A percentile compares a stretch with the other conserved stretches of the same genome.
These are phyloP conservation scores for Halichoerus grypus DNA, from an alignment of 2,113 vertebrate genomes.

Conservation along the genomic window DNA sequence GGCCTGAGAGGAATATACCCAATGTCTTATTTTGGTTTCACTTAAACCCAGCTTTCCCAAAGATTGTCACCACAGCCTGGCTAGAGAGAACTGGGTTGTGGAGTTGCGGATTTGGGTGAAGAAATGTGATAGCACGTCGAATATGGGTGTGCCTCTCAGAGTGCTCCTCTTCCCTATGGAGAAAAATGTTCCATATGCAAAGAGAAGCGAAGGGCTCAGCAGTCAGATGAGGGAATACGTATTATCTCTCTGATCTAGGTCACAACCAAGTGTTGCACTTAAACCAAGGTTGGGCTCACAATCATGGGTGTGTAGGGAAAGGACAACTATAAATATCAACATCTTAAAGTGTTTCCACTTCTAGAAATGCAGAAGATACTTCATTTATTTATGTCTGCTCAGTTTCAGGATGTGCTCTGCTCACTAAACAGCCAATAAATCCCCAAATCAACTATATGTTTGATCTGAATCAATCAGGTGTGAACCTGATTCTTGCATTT, in stretches of 20 bases:
- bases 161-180: background rate
- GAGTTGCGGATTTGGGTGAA: background rate
- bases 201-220: background rate
- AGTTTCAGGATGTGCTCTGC: background rate
- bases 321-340: fast-evolving
- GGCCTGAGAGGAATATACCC: background rate
- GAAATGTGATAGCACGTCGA: fast-evolving
- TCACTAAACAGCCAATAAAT: background rate
- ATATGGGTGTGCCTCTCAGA: background rate
- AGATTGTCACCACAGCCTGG: background rate
- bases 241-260: background rate
- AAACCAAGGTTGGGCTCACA: background rate
- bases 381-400: background rate
- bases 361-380: background rate
- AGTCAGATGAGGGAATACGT: fast-evolving
- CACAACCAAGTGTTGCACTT: background rate
- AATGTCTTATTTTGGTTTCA: background rate
- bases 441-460: background rate
- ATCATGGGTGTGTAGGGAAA: background rate
- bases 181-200: background rate
- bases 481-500: background rate
- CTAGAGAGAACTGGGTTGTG: background rate
- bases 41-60: background rate
- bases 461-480: background rate
- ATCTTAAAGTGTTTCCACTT: background rate